A percentile compares a stretch with the other conserved stretches of the same genome.
These are phyloP conservation scores for Platichthys stellatus DNA, from an alignment of 2,113 vertebrate genomes.

Conservation along the genomic window DNA sequence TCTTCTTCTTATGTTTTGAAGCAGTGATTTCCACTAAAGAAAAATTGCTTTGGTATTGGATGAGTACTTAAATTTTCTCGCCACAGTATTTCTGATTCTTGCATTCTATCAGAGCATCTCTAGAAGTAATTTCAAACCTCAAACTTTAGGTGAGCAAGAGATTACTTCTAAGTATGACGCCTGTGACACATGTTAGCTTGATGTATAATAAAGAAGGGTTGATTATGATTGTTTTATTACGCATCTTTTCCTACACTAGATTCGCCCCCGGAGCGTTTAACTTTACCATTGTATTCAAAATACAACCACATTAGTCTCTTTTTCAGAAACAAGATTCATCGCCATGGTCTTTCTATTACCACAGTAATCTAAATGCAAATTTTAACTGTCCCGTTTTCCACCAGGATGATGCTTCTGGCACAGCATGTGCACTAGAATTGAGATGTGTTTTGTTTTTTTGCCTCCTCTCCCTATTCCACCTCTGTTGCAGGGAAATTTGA, in stretches of 20 bases:
- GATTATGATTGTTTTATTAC: conserved; percentile 43
- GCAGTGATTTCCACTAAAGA: too few species aligned
- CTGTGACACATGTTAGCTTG: neutral
- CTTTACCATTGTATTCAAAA: conserved; percentile 74
- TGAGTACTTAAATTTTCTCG: too few species aligned
- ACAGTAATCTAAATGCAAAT: conserved; percentile 88
- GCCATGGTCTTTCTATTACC: conserved; percentile 81
- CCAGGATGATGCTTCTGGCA: conserved; percentile 74
- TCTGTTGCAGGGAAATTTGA: conserved; percentile 53
- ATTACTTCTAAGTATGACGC: neutral
- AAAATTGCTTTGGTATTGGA: too few species aligned
- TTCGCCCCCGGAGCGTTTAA: conserved; percentile 68
- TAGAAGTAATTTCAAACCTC: too few species aligned
- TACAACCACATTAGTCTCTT: conserved; percentile 78
- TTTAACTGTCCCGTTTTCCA: conserved; percentile 76
- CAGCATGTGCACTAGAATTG: conserved; percentile 69
- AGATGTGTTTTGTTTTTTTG: conserved; percentile 54
- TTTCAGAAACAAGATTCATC: conserved; percentile 77
- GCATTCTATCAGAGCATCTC: too few species aligned
- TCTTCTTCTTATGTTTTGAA: too few species aligned
- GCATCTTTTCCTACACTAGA: conserved; percentile 39
- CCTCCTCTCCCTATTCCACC: conserved; percentile 19
- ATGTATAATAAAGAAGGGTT: conserved; percentile 37
- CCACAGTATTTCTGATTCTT: too few species aligned
- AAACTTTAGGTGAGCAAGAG: too few species aligned